Conservation (phyloP, 2,113 vertebrate species). For the Falco punctatus region DNA sequence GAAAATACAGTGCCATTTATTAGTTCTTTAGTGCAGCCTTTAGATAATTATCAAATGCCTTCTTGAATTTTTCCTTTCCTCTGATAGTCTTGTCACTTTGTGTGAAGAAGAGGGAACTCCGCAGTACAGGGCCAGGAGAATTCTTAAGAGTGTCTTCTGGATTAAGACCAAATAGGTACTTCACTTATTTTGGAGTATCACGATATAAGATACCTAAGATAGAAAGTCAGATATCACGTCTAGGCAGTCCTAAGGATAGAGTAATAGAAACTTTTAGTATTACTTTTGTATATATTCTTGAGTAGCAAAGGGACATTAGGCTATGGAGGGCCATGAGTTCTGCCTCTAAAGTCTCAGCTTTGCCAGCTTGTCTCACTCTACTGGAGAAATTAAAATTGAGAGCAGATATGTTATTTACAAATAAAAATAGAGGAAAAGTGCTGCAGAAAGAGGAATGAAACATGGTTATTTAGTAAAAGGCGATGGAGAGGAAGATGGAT, state of each 20-base stretch:
- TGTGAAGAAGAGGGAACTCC: not conserved
- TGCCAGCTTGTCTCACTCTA: not conserved
- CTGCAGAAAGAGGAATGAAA: not conserved
- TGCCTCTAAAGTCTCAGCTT: not conserved
- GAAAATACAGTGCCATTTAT: not conserved
- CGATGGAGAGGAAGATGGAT: not conserved
- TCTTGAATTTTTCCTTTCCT: not conserved
- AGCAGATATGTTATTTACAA: not conserved
- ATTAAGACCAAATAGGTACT: not conserved
- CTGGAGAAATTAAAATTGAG: not conserved
- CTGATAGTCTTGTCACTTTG: not conserved
- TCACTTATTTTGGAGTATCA: not conserved
- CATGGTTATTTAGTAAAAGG: not conserved
- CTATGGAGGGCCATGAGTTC: not conserved
- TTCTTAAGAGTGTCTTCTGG: not conserved
- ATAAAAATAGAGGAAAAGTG: not conserved
- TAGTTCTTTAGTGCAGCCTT: not conserved
- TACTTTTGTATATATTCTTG: not conserved
- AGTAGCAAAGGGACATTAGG: not conserved
- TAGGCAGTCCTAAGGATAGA: not conserved
- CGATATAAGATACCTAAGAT: not conserved
- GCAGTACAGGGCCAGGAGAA: not conserved
- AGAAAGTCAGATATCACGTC: not conserved
- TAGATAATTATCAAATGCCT: not conserved
- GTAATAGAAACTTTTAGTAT: not conserved